These are phyloP conservation scores for Delphinus delphis DNA, from an alignment of 2,113 vertebrate genomes.

Conservation along the genomic window DNA sequence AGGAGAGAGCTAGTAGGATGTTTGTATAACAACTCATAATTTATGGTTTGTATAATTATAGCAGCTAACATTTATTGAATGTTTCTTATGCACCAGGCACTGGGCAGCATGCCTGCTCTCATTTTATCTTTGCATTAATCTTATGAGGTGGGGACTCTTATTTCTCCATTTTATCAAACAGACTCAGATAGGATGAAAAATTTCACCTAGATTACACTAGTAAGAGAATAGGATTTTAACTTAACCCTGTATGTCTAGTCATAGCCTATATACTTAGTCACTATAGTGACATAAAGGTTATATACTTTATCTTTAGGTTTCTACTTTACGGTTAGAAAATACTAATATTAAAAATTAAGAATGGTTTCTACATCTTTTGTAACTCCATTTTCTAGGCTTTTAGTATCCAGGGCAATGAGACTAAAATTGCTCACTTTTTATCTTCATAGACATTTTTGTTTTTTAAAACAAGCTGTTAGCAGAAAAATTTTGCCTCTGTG, in stretches of 20 bases:
- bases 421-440: constrained; percentile 1
- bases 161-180: neutral
- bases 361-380: neutral
- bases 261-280: constrained; percentile 4
- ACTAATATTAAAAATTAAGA: constrained; percentile 46
- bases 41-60: neutral
- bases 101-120: neutral
- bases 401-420: neutral
- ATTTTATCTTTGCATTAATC: neutral
- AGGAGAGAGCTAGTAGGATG: neutral
- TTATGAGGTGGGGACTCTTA: neutral
- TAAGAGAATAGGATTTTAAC: neutral
- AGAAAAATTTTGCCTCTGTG: constrained; percentile 14
- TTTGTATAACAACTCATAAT: neutral
- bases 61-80: neutral
- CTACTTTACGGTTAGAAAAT: constrained; percentile 41
- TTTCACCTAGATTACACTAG: neutral
- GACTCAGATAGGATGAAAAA: neutral
- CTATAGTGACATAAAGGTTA: neutral
- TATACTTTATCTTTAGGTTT: neutral
- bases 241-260: neutral
- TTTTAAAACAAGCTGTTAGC: neutral
- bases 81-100: neutral
- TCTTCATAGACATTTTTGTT: constrained; percentile 23
- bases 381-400: constrained; percentile 33